These are phyloP conservation scores for Plebejus melissa DNA, from an alignment of 2,888 invertebrate genomes.

Conservation along the genomic window DNA sequence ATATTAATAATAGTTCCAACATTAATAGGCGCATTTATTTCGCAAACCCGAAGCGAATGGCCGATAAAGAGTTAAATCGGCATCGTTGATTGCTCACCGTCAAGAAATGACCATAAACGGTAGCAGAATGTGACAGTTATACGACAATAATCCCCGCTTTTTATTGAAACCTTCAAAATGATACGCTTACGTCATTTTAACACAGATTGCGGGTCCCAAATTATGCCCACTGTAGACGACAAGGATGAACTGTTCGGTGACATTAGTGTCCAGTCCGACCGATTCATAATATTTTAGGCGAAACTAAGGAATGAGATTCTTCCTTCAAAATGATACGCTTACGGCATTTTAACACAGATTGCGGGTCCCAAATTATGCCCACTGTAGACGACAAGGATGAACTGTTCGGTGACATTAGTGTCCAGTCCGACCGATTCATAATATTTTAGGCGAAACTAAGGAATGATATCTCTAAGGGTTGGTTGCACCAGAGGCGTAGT, in stretches of 20 bases:
- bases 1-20: not conserved
- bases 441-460: not conserved
- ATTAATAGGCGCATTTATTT: not conserved
- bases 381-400: not conserved
- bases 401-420: not conserved
- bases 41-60: not conserved
- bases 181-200: conserved; percentile 7
- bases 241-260: not conserved
- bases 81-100: not conserved
- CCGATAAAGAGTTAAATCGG: not conserved
- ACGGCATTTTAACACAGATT: conserved; percentile 10
- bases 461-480: not conserved
- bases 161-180: conserved; percentile 16
- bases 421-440: not conserved
- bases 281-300: not conserved
- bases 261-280: not conserved
- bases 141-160: conserved; percentile 5
- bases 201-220: not conserved
- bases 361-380: not conserved
- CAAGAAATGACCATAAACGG: not conserved
- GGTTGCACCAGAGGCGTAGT: too few relatives aligned
- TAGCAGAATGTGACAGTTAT: conserved; percentile 11
- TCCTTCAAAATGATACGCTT: conserved; percentile 1
- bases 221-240: not conserved
- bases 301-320: not conserved